Percentiles rank a stretch among this genome's conserved stretches.
phyloP scores from a whole-genome alignment of 2,888 invertebrate genomes.

The Seladonia tumulorum region DNA sequence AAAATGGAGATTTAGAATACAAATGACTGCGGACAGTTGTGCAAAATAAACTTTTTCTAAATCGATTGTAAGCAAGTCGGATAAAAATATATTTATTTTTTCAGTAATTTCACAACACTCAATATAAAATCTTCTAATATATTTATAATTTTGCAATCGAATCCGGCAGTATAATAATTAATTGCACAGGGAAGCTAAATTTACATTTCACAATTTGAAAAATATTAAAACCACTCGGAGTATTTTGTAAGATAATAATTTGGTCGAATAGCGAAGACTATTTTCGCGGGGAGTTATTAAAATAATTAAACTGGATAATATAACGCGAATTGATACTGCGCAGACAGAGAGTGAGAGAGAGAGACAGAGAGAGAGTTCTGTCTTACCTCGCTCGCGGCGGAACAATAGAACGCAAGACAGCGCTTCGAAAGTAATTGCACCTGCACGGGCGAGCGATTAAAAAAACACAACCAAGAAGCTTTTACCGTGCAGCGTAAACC shows the following conservation, averaged over 20 bases:
- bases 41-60: too few species aligned
- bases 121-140: too few species aligned
- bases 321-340: not conserved
- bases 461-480: constrained; percentile 52
- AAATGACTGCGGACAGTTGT: too few species aligned
- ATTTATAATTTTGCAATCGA: too few species aligned
- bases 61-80: too few species aligned
- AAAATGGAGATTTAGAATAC: too few species aligned
- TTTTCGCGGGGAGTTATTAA: not conserved
- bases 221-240: not conserved
- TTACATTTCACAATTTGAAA: not conserved
- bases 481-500: constrained; percentile 49
- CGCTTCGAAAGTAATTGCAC: not conserved
- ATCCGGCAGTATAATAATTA: too few species aligned
- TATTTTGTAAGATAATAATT: not conserved
- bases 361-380: not conserved
- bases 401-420: constrained; percentile 32
- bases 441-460: constrained; percentile 31
- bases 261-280: not conserved
- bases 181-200: too few species aligned
- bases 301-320: not conserved
- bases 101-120: too few species aligned
- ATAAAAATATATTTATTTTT: too few species aligned
- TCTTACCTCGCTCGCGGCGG: not conserved
- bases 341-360: not conserved